Evolutionary conservation across 2,797 vertebrate genomes (phyloP), one percentile per base, ranked within the genome.

Genomic region (Furcifer pardalis): DNA sequence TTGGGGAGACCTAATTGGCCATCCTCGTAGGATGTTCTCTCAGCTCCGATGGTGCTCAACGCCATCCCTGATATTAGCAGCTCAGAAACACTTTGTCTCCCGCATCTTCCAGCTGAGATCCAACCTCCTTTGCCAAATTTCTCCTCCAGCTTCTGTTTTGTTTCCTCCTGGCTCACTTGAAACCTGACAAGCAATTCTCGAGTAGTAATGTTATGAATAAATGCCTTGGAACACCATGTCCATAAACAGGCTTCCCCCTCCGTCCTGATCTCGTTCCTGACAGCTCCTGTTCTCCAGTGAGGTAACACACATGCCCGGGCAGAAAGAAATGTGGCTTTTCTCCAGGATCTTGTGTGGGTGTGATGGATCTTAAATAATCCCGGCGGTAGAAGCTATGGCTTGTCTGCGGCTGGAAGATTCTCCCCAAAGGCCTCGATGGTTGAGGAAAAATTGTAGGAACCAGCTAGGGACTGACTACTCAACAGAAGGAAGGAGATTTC

Each of bases 301-400:
- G 91, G 72, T 83, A 52, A 82, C 56, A 89, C 78, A 56, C 76
- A 56, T 40, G 86, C 88, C 75, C 90, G 42, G 42, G 15, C 42
- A 68, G 52, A 42, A 3, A 89, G 92, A 30, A 27, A 0, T 0
- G 0, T 79, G 87, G 86, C 87, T 88, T 0, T 0, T 87, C 91
- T 89, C 90, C 92, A 91, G 86, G 17, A 7, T 13, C 0, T 44
- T 52, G 73, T 52, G 56, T 72, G 44, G 82, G 77, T 84, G 80
- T 81, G 2, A 5, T 13, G 2, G 0, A 1, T 86, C 84, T 86
- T 32, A 21, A 66, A 75, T 21, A 85, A 87, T 66, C 78, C 35
- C 32, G 85, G 0, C 76, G 80, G 65, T 37, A 62, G 73, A 49
- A 84, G 82, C 42, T 69, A 6, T 9, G 32, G 69, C 65, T 71